Percentiles rank a stretch among this genome's conserved stretches.
Evolutionary conservation across 2,888 invertebrate species (phyloP).

Genomic region (Pherbina coryleti): DNA sequence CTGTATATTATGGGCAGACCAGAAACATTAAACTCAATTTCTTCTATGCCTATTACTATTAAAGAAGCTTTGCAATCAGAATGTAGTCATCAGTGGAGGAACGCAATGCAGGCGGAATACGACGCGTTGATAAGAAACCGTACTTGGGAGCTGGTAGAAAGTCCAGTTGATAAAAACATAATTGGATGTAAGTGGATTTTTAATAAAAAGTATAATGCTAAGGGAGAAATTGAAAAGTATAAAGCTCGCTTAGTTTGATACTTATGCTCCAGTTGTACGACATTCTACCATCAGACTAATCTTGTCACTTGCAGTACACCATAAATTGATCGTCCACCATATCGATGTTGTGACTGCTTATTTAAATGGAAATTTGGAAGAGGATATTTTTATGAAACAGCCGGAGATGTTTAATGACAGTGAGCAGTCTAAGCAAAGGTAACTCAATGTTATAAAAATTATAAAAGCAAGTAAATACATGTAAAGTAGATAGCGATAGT

Average conservation of each 20-base stretch:
- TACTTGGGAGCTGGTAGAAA: too few relatives aligned
- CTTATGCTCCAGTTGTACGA: conserved; percentile 51
- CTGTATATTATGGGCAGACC: conserved; percentile 1
- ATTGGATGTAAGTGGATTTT: too few relatives aligned
- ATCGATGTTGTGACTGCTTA: conserved; percentile 45
- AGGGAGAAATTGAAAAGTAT: conserved; percentile 46
- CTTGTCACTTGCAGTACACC: conserved; percentile 35
- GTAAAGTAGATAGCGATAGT: too few relatives aligned
- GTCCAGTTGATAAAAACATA: too few relatives aligned
- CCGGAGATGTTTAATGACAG: conserved; percentile 40
- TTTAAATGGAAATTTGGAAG: conserved; percentile 44
- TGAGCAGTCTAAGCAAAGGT: not conserved
- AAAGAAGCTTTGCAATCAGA: conserved; percentile 36
- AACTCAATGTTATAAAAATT: conserved; percentile 30
- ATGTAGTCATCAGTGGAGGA: conserved; percentile 39
- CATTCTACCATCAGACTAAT: conserved; percentile 49
- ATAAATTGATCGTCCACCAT: conserved; percentile 40
- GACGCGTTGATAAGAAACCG: conserved; percentile 48
- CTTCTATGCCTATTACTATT: conserved; percentile 34
- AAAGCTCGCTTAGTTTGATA: conserved; percentile 54
- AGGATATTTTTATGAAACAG: conserved; percentile 45
- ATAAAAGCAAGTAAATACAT: conserved; percentile 32
- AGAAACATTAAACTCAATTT: conserved; percentile 21
- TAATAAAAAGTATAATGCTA: too few relatives aligned
- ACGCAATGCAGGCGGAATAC: conserved; percentile 51